Evolutionary conservation across 2,888 invertebrate genomes (phyloP).

Genomic region (Macaria liturata): DNA sequence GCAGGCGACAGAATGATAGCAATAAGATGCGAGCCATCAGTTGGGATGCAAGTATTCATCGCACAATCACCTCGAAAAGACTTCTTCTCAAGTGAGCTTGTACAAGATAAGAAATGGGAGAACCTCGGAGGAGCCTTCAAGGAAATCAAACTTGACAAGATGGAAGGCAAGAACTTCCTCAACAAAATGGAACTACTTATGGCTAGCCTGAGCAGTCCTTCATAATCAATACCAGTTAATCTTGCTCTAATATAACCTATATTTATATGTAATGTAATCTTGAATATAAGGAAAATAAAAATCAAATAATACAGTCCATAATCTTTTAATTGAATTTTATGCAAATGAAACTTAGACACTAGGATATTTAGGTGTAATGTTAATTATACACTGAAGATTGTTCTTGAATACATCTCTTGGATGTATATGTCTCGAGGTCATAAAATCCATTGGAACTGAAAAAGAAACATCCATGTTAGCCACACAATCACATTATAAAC

Average conservation of each 20-base stretch:
- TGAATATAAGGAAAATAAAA: constrained; percentile 38
- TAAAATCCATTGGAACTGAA: constrained; percentile 70
- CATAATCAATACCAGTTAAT: constrained; percentile 40
- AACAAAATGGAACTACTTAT: constrained; percentile 98
- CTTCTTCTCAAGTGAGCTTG: constrained; percentile 93
- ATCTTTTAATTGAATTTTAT: constrained; percentile 51
- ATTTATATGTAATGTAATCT: not conserved
- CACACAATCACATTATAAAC: not conserved
- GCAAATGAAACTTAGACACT: constrained; percentile 73
- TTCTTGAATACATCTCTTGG: constrained; percentile 69
- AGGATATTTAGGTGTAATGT: constrained; percentile 79
- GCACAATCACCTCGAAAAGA: constrained; percentile 95
- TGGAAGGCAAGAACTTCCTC: constrained; percentile 97
- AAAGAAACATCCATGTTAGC: constrained; percentile 36
- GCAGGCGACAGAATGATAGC: constrained; percentile 91
- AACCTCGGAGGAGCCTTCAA: constrained; percentile 96
- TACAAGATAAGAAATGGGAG: constrained; percentile 96
- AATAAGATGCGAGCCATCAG: constrained; percentile 94
- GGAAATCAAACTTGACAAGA: constrained; percentile 94
- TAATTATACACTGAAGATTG: constrained; percentile 81
- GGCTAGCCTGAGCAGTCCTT: constrained; percentile 93
- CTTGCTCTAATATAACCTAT: not conserved
- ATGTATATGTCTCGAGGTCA: constrained; percentile 59
- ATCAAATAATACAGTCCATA: constrained; percentile 32
- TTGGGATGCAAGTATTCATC: constrained; percentile 94